Conservation (phyloP, 2,797 vertebrate species). For the Pelodytes ibericus region DNA sequence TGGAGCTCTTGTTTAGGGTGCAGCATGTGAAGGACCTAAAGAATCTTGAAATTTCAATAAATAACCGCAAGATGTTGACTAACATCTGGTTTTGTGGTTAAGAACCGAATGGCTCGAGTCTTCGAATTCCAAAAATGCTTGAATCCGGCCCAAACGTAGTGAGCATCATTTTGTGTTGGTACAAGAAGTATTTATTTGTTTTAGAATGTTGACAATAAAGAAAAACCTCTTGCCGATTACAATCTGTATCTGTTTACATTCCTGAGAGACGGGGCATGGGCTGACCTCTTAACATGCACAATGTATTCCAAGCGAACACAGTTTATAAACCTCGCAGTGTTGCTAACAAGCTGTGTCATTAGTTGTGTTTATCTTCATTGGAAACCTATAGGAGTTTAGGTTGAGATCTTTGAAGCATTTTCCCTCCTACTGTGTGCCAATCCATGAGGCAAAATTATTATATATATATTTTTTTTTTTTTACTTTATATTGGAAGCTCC, state of each 20-base stretch:
- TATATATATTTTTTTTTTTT: too few species aligned
- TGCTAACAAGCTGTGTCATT: not conserved
- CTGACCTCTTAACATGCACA: not conserved
- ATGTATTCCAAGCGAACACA: not conserved
- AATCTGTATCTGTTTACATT: not conserved
- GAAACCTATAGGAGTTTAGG: not conserved
- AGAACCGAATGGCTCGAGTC: not conserved
- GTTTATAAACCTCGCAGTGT: not conserved
- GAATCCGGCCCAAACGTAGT: not conserved
- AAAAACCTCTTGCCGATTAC: not conserved
- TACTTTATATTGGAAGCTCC: too few species aligned
- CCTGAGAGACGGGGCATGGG: not conserved
- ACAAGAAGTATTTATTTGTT: not conserved
- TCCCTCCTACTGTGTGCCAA: too few species aligned
- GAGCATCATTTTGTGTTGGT: not conserved
- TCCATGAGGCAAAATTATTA: too few species aligned
- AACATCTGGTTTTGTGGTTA: conserved; percentile 21
- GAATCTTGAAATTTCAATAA: not conserved
- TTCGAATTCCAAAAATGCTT: conserved; percentile 1
- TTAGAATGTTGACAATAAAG: not conserved
- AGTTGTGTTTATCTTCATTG: not conserved
- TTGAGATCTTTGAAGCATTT: too few species aligned
- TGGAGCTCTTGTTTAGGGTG: too few species aligned
- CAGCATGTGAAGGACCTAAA: not conserved
- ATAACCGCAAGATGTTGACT: not conserved